A percentile compares a stretch with the other conserved stretches of the same genome.
Evolutionary conservation across 2,888 invertebrate genomes (phyloP).

Genomic region (Perizoma flavofasciatum): DNA sequence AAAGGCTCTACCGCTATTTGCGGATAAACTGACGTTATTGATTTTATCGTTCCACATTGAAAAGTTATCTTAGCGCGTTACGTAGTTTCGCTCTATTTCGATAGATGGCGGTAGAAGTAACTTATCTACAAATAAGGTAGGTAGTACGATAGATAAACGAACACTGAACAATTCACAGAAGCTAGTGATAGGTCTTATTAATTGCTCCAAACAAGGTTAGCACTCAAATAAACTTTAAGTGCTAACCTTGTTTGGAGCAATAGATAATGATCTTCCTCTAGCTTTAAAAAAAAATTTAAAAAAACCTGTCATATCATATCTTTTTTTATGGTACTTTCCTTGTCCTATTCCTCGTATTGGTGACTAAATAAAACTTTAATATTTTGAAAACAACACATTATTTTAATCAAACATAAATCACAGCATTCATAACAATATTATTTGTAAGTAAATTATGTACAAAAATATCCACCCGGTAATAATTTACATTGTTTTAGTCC

Average conservation of each 20-base stretch:
- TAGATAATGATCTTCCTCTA: too few species aligned
- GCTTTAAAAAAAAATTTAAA: too few species aligned
- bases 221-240: too few species aligned
- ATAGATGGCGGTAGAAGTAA: conserved; percentile 45
- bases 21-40: background rate
- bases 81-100: conserved; percentile 3
- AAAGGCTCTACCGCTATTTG: conserved; percentile 36
- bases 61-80: background rate
- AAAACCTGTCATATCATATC: too few species aligned
- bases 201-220: too few species aligned
- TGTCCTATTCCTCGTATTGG: too few species aligned
- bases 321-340: too few species aligned
- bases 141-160: too few species aligned
- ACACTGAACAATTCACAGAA: too few species aligned
- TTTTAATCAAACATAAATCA: conserved; percentile 56
- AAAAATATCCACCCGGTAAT: conserved; percentile 43
- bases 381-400: conserved; percentile 56
- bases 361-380: too few species aligned
- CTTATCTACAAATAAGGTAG: background rate
- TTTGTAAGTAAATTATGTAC: conserved; percentile 36
- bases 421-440: conserved; percentile 39
- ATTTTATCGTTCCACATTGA: background rate
- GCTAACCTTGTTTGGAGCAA: too few species aligned
- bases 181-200: too few species aligned
- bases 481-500: conserved; percentile 34